Evolutionary conservation across 2,797 vertebrate genomes (phyloP).

Genomic region (Periparus ater): DNA sequence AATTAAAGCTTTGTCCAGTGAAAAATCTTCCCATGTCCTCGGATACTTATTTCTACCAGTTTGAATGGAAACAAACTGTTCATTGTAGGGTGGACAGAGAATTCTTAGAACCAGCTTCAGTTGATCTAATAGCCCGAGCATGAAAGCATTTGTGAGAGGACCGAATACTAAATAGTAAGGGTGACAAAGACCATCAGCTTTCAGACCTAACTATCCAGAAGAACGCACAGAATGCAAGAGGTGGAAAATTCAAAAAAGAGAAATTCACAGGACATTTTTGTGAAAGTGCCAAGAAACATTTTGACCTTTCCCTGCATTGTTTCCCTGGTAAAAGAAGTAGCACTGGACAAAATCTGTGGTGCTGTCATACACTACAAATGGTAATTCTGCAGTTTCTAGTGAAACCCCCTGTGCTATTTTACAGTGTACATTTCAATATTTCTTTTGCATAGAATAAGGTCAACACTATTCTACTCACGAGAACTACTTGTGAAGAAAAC

Average conservation of each 20-base stretch:
- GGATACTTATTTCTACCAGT: conserved; percentile 13
- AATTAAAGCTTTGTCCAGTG: conserved; percentile 42
- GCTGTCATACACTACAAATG: background rate
- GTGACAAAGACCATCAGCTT: conserved; percentile 51
- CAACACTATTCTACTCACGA: background rate
- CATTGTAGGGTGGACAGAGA: conserved; percentile 65
- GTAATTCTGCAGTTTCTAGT: background rate
- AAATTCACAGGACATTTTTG: conserved; percentile 33
- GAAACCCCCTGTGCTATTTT: background rate
- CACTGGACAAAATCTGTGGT: background rate
- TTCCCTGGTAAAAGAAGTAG: background rate
- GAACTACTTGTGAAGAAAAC: background rate
- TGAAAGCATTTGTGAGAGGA: conserved; percentile 46
- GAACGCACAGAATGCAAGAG: conserved; percentile 23
- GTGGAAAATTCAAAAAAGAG: conserved; percentile 6
- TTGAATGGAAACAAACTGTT: conserved; percentile 63
- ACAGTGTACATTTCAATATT: background rate
- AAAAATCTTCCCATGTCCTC: conserved; percentile 36
- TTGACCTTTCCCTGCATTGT: conserved; percentile 23
- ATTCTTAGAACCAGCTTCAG: conserved; percentile 51
- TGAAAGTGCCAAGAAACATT: conserved; percentile 7
- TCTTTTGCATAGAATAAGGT: background rate
- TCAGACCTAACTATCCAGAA: conserved; percentile 52
- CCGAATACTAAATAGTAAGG: conserved; percentile 23
- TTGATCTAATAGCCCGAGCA: conserved; percentile 48